These are phyloP conservation scores for honey bee (Apis mellifera) DNA, from an alignment of 1,140 invertebrate species.

Conservation along the genomic window Amel_HAv3.1 CM009940.2:10019501-10020000, in stretches of 20 bases:
- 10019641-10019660: conserved; percentile 58
- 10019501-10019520: background rate
- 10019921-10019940: too few species aligned
- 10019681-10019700: conserved; percentile 41
- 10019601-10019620: conserved; percentile 62
- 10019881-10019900: background rate
- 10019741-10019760: conserved; percentile 14
- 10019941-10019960: background rate
- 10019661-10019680: conserved; percentile 40
- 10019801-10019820: conserved; percentile 9
- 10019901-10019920: background rate
- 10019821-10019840: too few species aligned
- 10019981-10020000: background rate
- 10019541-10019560: background rate
- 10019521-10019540: background rate
- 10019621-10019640: conserved; percentile 57
- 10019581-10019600: conserved; percentile 56
- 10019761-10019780: background rate
- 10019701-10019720: conserved; percentile 35
- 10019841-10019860: background rate
- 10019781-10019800: conserved; percentile 13
- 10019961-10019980: background rate
- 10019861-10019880: background rate
- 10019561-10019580: conserved; percentile 44
- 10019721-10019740: conserved; percentile 38